These are phyloP conservation scores for Epinephelus malabaricus DNA, from an alignment of 2,797 vertebrate genomes.

Conservation along the genomic window DNA sequence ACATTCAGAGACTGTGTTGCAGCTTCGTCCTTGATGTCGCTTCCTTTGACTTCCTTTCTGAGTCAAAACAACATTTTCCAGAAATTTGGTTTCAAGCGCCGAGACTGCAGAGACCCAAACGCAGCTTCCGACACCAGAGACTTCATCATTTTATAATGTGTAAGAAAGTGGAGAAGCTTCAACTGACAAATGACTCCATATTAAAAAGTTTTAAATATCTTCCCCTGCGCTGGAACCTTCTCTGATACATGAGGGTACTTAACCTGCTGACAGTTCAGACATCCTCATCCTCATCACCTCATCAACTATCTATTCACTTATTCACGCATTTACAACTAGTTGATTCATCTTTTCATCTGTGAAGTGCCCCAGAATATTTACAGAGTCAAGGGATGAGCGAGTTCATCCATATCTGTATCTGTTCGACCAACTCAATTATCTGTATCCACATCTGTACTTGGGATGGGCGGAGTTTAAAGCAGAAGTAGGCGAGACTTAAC, in stretches of 20 bases:
- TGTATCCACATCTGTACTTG: too few relatives aligned
- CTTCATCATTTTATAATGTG: not conserved
- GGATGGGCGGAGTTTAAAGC: too few relatives aligned
- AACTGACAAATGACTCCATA: not conserved
- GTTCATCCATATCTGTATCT: too few relatives aligned
- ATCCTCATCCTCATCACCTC: not conserved
- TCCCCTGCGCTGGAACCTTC: not conserved
- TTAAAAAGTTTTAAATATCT: not conserved
- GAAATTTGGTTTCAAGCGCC: conserved; percentile 8
- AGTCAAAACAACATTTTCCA: conserved; percentile 35
- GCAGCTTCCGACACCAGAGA: not conserved
- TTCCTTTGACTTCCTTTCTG: conserved; percentile 21
- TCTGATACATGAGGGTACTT: not conserved
- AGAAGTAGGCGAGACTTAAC: too few relatives aligned
- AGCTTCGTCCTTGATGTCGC: conserved; percentile 3
- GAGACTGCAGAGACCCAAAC: not conserved
- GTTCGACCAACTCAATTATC: too few relatives aligned
- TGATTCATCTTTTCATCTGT: too few relatives aligned
- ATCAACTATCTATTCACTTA: not conserved
- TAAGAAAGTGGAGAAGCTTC: not conserved
- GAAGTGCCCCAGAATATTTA: too few relatives aligned
- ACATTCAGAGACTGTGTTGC: conserved; percentile 17
- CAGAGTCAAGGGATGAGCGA: too few relatives aligned
- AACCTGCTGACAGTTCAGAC: not conserved
- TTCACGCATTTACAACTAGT: too few relatives aligned